Conservation (phyloP, 2,113 vertebrate species). For the Meleagris gallopavo region DNA sequence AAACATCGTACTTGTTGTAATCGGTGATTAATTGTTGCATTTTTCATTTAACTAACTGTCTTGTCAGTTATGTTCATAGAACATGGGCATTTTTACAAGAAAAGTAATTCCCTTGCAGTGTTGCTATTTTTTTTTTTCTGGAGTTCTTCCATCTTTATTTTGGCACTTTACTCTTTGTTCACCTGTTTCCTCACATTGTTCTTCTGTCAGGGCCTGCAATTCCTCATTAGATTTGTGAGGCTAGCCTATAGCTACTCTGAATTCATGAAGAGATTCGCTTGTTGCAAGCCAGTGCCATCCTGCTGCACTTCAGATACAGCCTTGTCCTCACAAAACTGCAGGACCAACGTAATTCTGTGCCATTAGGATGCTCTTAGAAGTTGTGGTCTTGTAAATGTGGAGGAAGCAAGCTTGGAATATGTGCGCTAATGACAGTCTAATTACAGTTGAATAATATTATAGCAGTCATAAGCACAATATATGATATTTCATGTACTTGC, state of each 20-base stretch:
- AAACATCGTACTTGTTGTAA: neutral
- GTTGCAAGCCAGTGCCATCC: neutral
- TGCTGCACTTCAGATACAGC: neutral
- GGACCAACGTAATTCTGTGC: neutral
- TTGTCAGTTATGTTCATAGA: slow-evolving; percentile 44
- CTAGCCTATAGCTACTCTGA: slow-evolving; percentile 1
- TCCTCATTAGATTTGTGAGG: slow-evolving; percentile 22
- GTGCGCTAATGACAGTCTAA: neutral
- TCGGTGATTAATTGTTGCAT: slow-evolving; percentile 37
- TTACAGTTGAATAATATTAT: neutral
- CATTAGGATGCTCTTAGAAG: neutral
- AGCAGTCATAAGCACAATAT: neutral
- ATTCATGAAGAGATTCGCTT: neutral
- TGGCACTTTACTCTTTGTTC: slow-evolving; percentile 38
- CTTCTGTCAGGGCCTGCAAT: slow-evolving; percentile 42
- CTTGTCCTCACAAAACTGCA: neutral
- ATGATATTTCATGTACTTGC: neutral
- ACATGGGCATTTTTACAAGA: slow-evolving; percentile 54
- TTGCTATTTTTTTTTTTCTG: neutral
- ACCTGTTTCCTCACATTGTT: slow-evolving; percentile 69
- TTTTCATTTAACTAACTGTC: slow-evolving; percentile 44
- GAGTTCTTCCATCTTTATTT: slow-evolving; percentile 63
- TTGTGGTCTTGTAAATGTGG: neutral
- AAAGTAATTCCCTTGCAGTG: slow-evolving; percentile 61
- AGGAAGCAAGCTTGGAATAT: neutral